Conservation (phyloP, 2,797 vertebrate species). For the Melopsittacus undulatus region DNA sequence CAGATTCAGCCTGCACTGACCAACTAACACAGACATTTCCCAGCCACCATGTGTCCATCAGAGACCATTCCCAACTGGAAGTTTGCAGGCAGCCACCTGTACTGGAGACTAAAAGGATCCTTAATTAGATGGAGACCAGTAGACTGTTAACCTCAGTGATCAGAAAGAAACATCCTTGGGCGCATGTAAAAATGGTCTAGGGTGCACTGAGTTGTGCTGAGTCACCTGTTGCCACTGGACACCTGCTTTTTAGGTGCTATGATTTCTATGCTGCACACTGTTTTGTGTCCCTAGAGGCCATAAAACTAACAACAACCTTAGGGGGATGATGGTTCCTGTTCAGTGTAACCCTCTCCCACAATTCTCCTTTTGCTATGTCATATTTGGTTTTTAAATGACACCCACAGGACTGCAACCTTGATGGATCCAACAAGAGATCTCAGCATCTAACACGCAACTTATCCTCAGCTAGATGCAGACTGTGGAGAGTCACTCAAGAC, state of each 20-base stretch:
- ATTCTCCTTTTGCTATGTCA: neutral
- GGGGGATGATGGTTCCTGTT: neutral
- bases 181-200: neutral
- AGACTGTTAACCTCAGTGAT: neutral
- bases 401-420: neutral
- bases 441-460: neutral
- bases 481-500: neutral
- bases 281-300: neutral
- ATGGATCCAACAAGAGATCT: neutral
- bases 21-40: neutral
- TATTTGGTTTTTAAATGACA: neutral
- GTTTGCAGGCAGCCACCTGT: neutral
- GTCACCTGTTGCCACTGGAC: neutral
- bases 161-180: neutral
- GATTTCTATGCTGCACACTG: neutral
- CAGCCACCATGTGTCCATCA: neutral
- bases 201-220: accelerated
- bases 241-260: neutral
- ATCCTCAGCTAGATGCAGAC: neutral
- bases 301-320: neutral
- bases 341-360: neutral
- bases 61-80: neutral
- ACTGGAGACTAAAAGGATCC: neutral
- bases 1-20: accelerated
- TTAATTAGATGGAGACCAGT: neutral